Conservation (phyloP, 92 coral and sea anemone genomes). For the Phymanthus crucifer region DNA sequence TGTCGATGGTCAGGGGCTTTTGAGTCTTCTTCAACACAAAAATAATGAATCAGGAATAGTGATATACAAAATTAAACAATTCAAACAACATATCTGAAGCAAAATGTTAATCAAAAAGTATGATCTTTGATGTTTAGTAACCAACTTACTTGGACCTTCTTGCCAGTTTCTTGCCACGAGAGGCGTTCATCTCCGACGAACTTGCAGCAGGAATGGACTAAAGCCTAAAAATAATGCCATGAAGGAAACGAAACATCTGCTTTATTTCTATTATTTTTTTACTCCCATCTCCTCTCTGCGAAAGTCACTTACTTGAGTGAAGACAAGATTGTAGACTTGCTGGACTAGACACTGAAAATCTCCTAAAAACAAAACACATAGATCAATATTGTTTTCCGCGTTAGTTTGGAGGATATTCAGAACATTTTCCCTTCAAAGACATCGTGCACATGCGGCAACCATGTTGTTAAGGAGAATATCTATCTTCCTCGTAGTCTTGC, state of each 20-base stretch:
- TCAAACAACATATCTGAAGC: too few relatives aligned
- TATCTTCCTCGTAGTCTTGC: too few relatives aligned
- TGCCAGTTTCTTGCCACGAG: conserved; percentile 90
- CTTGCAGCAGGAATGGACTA: conserved; percentile 85
- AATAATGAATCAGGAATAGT: background rate
- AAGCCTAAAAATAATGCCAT: conserved; percentile 42
- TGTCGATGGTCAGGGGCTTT: conserved; percentile 61
- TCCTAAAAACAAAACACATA: conserved; percentile 30
- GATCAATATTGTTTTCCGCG: too few relatives aligned
- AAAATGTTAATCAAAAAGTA: too few relatives aligned
- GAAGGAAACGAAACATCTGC: background rate
- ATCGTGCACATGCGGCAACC: too few relatives aligned
- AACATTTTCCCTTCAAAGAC: too few relatives aligned
- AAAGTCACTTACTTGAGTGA: conserved; percentile 56
- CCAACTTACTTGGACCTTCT: conserved; percentile 51
- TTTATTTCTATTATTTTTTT: background rate
- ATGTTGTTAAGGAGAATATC: too few relatives aligned
- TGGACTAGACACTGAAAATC: conserved; percentile 90
- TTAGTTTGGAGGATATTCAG: too few relatives aligned
- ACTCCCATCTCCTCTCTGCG: background rate
- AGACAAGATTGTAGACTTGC: conserved; percentile 77
- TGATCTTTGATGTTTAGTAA: too few relatives aligned
- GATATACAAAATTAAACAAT: too few relatives aligned
- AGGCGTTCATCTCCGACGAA: conserved; percentile 89
- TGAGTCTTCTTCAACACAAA: conserved; percentile 58